Conservation (phyloP, 2,888 invertebrate species). For the Aphidius colemani region DNA sequence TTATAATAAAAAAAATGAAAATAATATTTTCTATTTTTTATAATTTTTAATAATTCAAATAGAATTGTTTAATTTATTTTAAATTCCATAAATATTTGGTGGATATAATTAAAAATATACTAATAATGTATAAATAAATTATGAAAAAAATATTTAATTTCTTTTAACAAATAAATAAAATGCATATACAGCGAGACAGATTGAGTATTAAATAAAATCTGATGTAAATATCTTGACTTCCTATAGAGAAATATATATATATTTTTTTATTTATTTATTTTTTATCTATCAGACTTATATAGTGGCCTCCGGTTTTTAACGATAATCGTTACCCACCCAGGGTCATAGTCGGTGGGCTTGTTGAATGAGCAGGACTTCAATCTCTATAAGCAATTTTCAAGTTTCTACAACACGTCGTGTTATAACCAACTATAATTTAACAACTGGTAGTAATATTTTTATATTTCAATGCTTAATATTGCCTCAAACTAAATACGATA, state of each 20-base stretch:
- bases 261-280: background rate
- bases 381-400: slow-evolving; percentile 35
- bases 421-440: slow-evolving; percentile 42
- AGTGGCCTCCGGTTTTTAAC: slow-evolving; percentile 21
- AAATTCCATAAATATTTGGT: too few species aligned
- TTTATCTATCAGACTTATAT: background rate
- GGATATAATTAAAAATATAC: too few species aligned
- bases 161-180: background rate
- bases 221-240: slow-evolving; percentile 9
- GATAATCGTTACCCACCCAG: slow-evolving; percentile 18
- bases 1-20: too few species aligned
- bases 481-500: slow-evolving; percentile 33
- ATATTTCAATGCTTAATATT: background rate
- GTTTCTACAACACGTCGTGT: slow-evolving; percentile 31
- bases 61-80: too few species aligned
- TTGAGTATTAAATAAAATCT: slow-evolving; percentile 10
- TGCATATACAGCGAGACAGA: too few species aligned
- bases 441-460: slow-evolving; percentile 37
- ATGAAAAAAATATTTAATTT: too few species aligned
- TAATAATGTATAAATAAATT: background rate
- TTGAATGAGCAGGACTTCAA: background rate
- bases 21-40: too few species aligned
- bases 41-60: too few species aligned
- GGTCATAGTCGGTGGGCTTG: background rate
- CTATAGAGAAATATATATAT: slow-evolving; percentile 15